Base-by-base conservation (phyloP, 2,113 vertebrate species). In the Oreochromis niloticus region DNA sequence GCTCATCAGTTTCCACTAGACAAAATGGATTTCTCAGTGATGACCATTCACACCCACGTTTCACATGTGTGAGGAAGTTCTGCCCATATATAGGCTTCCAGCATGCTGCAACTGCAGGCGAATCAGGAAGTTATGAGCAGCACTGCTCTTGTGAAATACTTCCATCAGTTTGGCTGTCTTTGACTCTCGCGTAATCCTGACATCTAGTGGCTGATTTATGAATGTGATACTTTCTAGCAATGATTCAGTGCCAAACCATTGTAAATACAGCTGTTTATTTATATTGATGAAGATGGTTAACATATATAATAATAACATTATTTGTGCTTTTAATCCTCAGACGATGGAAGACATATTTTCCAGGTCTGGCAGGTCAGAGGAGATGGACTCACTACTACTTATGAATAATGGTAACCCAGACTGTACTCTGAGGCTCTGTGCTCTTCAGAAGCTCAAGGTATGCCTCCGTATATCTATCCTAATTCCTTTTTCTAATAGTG, bases 401-500 rank as follows among this genome's bases (percentile, higher is more conserved):
- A 94, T 61, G 63, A 91, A 88, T 30, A 83, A 41, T 57, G 84
- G 96, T 22, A 93, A 94, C 55, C 84, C 94, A 22, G 97, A 97
- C 90, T 96, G 95, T 1, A 80, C 93, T 75, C 75, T 98, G 9
- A 94, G 96, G 83, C 96, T 98, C 36, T 96, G 95, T 13, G 95
- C 93, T 59, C 96, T 98, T 32, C 97, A 98, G 88, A 97, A 94
- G 81, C 96, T 97, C 6, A 93, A 96, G 97, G 97, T 97, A 94
- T 91, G 85, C 32, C 80, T 6, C 66, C 16, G 7, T 1, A 6
- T 57, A 7, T 80, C 4, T 85, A 4, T 73, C 32, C 1, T 3
- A 2, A 17, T 56, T 86, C 10, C 14, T 22, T 50, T n/a, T 41
- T n/a, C 22, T 30, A 11, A 36, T 78, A 13, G 12, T 68, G 3